A percentile compares a stretch with the other conserved stretches of the same genome.
phyloP scores from a whole-genome alignment of 2,888 invertebrate genomes.

The Megalurothrips usitatus region DNA sequence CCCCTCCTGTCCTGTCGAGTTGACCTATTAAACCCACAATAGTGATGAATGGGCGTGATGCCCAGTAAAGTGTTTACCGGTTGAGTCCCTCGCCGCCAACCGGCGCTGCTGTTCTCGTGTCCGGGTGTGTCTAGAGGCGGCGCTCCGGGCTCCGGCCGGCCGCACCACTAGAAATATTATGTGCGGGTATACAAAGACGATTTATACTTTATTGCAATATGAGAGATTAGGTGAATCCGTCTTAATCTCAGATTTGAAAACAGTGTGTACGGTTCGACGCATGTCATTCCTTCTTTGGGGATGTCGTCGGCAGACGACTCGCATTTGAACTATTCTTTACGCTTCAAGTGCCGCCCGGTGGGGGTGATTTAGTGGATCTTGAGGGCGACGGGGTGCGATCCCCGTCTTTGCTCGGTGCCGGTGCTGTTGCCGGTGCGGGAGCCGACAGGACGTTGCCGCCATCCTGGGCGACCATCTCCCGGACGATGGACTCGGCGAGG shows the following conservation, averaged over 20 bases:
- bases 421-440: constrained; percentile 45
- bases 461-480: constrained; percentile 47
- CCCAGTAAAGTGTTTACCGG: too few relatives aligned
- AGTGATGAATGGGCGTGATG: neutral
- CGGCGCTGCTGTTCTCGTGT: too few relatives aligned
- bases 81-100: too few relatives aligned
- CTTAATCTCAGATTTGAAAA: neutral
- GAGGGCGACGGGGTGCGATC: constrained; percentile 43
- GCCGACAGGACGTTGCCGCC: constrained; percentile 44
- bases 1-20: neutral
- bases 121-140: too few relatives aligned
- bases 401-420: constrained; percentile 46
- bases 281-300: neutral
- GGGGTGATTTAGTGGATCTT: constrained; percentile 36
- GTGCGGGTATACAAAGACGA: neutral
- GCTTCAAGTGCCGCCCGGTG: constrained; percentile 43
- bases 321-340: too few relatives aligned
- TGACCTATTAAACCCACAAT: constrained; percentile 14
- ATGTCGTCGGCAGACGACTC: too few relatives aligned
- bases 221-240: neutral
- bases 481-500: constrained; percentile 42
- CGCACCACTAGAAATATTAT: too few relatives aligned
- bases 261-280: neutral
- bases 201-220: neutral
- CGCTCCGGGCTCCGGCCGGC: too few relatives aligned